phyloP scores from a whole-genome alignment of 1,140 invertebrate genomes.

The Panulirus ornatus region DNA sequence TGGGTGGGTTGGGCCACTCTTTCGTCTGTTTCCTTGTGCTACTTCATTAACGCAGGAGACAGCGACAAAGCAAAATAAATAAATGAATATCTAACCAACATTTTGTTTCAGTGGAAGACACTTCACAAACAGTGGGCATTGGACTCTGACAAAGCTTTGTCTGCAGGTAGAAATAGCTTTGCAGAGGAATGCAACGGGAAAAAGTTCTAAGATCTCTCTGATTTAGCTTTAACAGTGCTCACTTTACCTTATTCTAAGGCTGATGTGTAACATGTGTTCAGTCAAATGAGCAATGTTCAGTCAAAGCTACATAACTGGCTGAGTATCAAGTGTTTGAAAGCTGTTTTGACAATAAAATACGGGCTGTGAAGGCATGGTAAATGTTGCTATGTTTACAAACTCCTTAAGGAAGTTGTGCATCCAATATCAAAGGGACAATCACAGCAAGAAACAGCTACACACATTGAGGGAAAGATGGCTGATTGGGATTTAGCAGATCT shows the following conservation, averaged over 20 bases:
- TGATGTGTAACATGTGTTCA: slow-evolving; percentile 12
- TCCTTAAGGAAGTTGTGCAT: slow-evolving; percentile 10
- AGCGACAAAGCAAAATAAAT: too few species aligned
- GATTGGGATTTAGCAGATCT: too few species aligned
- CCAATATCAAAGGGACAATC: too few species aligned
- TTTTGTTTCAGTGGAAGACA: slow-evolving; percentile 31
- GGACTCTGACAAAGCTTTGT: neutral
- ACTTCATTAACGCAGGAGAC: too few species aligned
- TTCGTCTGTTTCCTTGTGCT: too few species aligned
- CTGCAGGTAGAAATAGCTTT: neutral
- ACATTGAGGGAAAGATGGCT: too few species aligned
- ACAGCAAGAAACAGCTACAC: too few species aligned
- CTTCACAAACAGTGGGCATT: slow-evolving; percentile 1
- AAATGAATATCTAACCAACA: too few species aligned
- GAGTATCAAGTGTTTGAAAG: slow-evolving; percentile 1
- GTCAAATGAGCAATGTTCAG: slow-evolving; percentile 14
- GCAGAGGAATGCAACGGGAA: neutral
- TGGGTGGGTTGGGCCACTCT: too few species aligned
- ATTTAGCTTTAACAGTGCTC: slow-evolving; percentile 6
- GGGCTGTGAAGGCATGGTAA: slow-evolving; percentile 12
- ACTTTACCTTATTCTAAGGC: slow-evolving; percentile 22
- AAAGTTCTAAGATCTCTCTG: neutral
- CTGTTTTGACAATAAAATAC: slow-evolving; percentile 11
- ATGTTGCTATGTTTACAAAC: slow-evolving; percentile 31
- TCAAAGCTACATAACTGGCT: slow-evolving; percentile 19